Evolutionary conservation across 2,113 vertebrate species (phyloP).

Genomic region (Oreocharis arfaki): DNA sequence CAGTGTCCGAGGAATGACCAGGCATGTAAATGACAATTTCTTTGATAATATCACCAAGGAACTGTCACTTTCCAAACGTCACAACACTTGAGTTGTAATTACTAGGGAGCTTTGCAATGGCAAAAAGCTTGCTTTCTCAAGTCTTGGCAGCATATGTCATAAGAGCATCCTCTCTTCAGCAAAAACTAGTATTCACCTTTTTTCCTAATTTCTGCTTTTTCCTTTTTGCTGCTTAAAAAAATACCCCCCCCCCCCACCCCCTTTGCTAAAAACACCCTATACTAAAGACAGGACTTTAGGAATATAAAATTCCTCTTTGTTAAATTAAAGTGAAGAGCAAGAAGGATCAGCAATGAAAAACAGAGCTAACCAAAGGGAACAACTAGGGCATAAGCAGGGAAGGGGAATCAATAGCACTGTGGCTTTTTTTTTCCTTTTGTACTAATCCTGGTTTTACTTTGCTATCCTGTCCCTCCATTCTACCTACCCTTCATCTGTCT

Average conservation of each 20-base stretch:
- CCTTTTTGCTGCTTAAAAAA: neutral
- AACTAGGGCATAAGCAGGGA: neutral
- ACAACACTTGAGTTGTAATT: neutral
- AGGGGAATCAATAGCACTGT: neutral
- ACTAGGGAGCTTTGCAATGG: neutral
- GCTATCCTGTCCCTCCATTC: neutral
- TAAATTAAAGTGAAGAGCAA: neutral
- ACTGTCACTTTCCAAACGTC: neutral
- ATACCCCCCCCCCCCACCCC: rapidly evolving
- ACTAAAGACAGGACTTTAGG: neutral
- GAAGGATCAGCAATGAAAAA: neutral
- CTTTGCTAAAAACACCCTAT: neutral
- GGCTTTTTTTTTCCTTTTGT: neutral
- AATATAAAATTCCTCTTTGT: neutral
- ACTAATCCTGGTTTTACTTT: neutral
- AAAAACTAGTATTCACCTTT: neutral
- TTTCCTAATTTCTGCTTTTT: neutral
- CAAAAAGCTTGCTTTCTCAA: neutral
- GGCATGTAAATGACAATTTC: neutral
- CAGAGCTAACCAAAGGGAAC: neutral
- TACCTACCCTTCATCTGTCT: neutral
- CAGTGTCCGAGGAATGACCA: neutral
- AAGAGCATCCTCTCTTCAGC: neutral
- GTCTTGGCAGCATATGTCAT: neutral
- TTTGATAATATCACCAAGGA: neutral